Evolutionary conservation across 2,888 invertebrate species (phyloP).

Genomic region (Hermaeophaga mercurialis): DNA sequence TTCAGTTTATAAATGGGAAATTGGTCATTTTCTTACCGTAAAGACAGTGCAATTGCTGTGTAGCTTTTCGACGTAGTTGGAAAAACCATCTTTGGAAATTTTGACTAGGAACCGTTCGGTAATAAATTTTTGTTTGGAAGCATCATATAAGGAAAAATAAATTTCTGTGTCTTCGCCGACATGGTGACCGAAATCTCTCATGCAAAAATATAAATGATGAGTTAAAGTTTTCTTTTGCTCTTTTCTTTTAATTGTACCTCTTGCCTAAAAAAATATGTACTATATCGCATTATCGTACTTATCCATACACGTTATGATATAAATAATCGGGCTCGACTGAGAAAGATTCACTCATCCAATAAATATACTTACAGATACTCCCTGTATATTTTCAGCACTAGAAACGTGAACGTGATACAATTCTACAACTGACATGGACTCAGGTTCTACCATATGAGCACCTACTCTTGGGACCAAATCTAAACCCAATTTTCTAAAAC

Average conservation of each 20-base stretch:
- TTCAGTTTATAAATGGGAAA: too few relatives aligned
- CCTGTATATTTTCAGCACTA: constrained; percentile 74
- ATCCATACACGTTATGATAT: too few relatives aligned
- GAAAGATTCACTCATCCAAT: too few relatives aligned
- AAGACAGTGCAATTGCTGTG: constrained; percentile 90
- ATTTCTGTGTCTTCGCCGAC: constrained; percentile 90
- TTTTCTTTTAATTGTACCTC: constrained; percentile 64
- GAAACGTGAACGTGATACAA: constrained; percentile 81
- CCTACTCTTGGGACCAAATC: constrained; percentile 91
- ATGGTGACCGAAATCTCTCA: constrained; percentile 87
- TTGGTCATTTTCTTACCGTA: constrained; percentile 63
- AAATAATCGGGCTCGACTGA: too few relatives aligned
- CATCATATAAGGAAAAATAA: constrained; percentile 85
- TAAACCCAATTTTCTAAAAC: constrained; percentile 83
- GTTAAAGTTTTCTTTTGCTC: constrained; percentile 66
- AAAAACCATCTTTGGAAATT: constrained; percentile 88
- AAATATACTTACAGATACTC: constrained; percentile 69
- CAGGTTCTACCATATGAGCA: constrained; percentile 88
- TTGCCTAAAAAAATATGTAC: constrained; percentile 55
- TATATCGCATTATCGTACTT: too few relatives aligned
- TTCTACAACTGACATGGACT: constrained; percentile 86
- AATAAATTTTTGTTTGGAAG: constrained; percentile 74
- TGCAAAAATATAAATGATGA: constrained; percentile 84
- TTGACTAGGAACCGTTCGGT: constrained; percentile 89
- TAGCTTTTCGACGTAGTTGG: constrained; percentile 84